These are phyloP conservation scores for Kobus ellipsiprymnus DNA, from an alignment of 2,113 vertebrate species.

Conservation along the genomic window DNA sequence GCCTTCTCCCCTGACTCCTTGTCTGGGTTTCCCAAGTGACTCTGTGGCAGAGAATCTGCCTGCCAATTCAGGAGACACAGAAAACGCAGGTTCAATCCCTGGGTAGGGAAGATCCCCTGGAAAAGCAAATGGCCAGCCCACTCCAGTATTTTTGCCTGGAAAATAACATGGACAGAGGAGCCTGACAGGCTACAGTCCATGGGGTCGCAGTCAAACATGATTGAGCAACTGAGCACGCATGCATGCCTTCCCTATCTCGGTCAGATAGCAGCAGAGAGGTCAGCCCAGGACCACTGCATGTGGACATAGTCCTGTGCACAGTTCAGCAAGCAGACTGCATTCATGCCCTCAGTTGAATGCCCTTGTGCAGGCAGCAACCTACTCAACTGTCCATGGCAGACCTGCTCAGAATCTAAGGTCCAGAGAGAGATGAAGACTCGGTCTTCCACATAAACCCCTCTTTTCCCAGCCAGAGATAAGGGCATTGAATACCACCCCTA, in stretches of 20 bases:
- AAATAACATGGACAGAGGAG: not conserved
- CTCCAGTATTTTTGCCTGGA: not conserved
- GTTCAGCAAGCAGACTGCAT: not conserved
- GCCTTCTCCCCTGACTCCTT: not conserved
- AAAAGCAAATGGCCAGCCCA: not conserved
- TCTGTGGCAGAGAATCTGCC: not conserved
- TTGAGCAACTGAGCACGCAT: fast-evolving
- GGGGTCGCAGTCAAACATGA: not conserved
- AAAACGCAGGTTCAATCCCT: not conserved
- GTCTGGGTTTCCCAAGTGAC: not conserved
- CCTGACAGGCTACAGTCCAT: not conserved
- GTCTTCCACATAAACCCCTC: too few species aligned
- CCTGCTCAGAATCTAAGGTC: not conserved
- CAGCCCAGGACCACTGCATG: not conserved
- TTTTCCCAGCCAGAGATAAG: too few species aligned
- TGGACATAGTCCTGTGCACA: not conserved
- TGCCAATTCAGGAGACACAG: not conserved
- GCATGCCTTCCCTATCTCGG: not conserved
- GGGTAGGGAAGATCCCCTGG: not conserved
- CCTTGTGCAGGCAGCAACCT: not conserved
- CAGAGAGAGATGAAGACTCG: too few species aligned
- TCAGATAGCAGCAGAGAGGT: not conserved
- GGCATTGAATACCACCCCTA: too few species aligned
- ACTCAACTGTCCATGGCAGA: not conserved
- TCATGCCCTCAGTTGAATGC: not conserved